Conservation (phyloP, 2,888 invertebrate species). For the Drosophila multiciliata region DNA sequence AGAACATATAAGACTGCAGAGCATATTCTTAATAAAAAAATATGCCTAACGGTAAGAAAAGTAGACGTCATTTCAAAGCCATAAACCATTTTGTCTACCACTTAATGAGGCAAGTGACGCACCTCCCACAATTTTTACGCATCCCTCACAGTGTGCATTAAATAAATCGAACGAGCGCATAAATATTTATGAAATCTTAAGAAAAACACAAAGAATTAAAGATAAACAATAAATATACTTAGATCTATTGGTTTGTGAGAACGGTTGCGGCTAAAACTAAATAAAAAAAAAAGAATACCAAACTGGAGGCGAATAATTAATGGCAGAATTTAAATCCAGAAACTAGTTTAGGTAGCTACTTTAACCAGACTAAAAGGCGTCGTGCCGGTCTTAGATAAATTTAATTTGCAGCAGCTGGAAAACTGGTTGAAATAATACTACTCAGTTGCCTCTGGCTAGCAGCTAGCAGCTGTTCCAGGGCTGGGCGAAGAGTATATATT, state of each 20-base stretch:
- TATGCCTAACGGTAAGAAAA: not conserved
- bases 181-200: constrained; percentile 67
- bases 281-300: constrained; percentile 11
- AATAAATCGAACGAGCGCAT: constrained; percentile 51
- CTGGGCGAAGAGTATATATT: constrained; percentile 5
- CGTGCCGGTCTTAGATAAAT: constrained; percentile 11
- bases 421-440: constrained; percentile 9
- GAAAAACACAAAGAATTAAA: constrained; percentile 26
- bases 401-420: constrained; percentile 3
- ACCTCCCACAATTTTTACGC: constrained; percentile 9
- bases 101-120: not conserved
- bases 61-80: not conserved
- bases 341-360: constrained; percentile 9
- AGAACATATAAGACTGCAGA: not conserved
- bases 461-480: constrained; percentile 6
- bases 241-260: constrained; percentile 38
- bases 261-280: constrained; percentile 51
- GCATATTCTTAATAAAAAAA: constrained; percentile 1
- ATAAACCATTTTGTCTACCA: constrained; percentile 13
- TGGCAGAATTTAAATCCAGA: constrained; percentile 6
- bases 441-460: not conserved
- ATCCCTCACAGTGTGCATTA: constrained; percentile 54
- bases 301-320: constrained; percentile 5
- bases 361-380: constrained; percentile 58
- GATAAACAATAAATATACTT: constrained; percentile 46